Conservation (phyloP, 2,113 vertebrate genomes). For the Holacanthus passer region DNA sequence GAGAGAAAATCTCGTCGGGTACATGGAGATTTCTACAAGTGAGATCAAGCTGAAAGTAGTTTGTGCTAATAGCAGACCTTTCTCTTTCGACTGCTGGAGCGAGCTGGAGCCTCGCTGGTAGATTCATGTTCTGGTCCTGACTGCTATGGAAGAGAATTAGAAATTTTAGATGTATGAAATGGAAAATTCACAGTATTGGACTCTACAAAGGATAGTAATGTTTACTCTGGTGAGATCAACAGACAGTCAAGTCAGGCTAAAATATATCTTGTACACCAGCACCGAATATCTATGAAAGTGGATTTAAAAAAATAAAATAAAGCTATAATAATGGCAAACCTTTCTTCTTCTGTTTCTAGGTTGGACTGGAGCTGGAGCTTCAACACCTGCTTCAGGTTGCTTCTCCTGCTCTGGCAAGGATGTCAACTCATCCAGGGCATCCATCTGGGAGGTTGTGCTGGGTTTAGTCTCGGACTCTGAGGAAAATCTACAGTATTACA, state of each 20-base stretch:
- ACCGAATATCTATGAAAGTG: not conserved
- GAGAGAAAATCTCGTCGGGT: slow-evolving; percentile 13
- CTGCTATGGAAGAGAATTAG: slow-evolving; percentile 29
- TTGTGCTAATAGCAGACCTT: slow-evolving; percentile 66
- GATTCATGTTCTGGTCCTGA: not conserved
- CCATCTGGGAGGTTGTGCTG: not conserved
- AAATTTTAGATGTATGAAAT: slow-evolving; percentile 7
- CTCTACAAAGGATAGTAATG: not conserved
- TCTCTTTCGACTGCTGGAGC: slow-evolving; percentile 57
- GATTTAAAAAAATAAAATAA: not conserved
- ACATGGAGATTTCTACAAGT: slow-evolving; percentile 45
- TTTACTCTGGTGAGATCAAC: not conserved
- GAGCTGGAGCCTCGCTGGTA: slow-evolving; percentile 6
- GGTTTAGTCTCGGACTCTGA: slow-evolving; percentile 35
- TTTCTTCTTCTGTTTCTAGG: slow-evolving; percentile 67
- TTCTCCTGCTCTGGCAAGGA: slow-evolving; percentile 38
- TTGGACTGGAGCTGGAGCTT: slow-evolving; percentile 18
- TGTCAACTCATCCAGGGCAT: not conserved
- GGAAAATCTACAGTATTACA: no score
- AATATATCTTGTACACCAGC: not conserved
- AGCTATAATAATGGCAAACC: slow-evolving; percentile 53
- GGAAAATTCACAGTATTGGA: not conserved
- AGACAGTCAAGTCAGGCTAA: not conserved
- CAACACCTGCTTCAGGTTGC: not conserved
- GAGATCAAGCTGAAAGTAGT: slow-evolving; percentile 36